Evolutionary conservation across 2,888 invertebrate genomes (phyloP).

Genomic region (Candidula unifasciata): DNA sequence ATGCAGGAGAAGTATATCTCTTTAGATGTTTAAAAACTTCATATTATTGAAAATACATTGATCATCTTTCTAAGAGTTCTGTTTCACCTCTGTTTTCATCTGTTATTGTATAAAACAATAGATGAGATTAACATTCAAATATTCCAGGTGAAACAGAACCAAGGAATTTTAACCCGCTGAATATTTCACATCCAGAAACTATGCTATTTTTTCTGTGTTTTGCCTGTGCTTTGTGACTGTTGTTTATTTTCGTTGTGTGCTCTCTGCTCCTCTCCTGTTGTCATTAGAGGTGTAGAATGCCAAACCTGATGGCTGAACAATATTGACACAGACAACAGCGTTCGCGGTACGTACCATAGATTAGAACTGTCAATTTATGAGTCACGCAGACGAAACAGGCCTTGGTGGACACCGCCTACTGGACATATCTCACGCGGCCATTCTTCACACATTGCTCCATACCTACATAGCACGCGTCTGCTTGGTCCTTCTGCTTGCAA

Average conservation of each 20-base stretch:
- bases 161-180: neutral
- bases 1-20: no score
- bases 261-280: neutral
- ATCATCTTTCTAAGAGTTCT: no score
- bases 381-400: neutral
- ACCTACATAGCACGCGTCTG: slow-evolving; percentile 36
- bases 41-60: no score
- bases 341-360: slow-evolving; percentile 2
- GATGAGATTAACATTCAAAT: no score
- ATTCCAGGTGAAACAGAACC: neutral
- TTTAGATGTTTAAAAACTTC: no score
- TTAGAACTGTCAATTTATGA: neutral
- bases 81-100: no score
- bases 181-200: neutral
- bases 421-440: slow-evolving; percentile 28
- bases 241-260: neutral
- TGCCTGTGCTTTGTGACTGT: no score
- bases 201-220: neutral
- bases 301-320: neutral
- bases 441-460: neutral
- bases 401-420: neutral
- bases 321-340: neutral
- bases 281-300: neutral
- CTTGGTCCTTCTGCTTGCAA: slow-evolving; percentile 7
- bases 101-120: no score